These are phyloP conservation scores for Petrolisthes manimaculis DNA, from an alignment of 2,888 invertebrate species.

Conservation along the genomic window DNA sequence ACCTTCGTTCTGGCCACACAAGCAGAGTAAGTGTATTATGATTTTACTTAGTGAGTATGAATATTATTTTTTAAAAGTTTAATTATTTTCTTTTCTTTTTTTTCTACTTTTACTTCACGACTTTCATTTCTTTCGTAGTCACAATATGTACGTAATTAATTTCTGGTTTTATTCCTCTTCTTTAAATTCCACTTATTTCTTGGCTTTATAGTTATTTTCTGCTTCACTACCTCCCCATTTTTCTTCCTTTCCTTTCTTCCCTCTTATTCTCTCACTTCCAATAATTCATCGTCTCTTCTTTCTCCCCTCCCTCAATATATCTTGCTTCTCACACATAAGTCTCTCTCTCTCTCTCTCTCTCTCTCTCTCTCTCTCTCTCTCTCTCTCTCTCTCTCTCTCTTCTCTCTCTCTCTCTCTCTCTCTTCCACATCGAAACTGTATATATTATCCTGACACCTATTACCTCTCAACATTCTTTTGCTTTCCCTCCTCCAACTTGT, in stretches of 20 bases:
- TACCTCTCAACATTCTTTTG: neutral
- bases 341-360: neutral
- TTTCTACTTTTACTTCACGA: too few species aligned
- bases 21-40: neutral
- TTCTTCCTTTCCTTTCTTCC: neutral
- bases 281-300: too few species aligned
- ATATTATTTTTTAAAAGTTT: too few species aligned
- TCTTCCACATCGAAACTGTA: neutral
- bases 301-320: too few species aligned
- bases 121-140: neutral
- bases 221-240: neutral
- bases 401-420: neutral
- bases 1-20: neutral
- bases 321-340: neutral
- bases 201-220: neutral
- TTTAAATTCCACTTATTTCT: neutral
- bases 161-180: neutral
- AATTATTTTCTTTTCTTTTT: too few species aligned
- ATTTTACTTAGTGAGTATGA: neutral
- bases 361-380: neutral
- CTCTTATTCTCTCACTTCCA: neutral
- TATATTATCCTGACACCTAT: neutral
- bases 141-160: neutral
- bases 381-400: neutral
- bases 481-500: neutral